phyloP scores from a whole-genome alignment of 2,797 vertebrate species.

The Taenioides sp. region DNA sequence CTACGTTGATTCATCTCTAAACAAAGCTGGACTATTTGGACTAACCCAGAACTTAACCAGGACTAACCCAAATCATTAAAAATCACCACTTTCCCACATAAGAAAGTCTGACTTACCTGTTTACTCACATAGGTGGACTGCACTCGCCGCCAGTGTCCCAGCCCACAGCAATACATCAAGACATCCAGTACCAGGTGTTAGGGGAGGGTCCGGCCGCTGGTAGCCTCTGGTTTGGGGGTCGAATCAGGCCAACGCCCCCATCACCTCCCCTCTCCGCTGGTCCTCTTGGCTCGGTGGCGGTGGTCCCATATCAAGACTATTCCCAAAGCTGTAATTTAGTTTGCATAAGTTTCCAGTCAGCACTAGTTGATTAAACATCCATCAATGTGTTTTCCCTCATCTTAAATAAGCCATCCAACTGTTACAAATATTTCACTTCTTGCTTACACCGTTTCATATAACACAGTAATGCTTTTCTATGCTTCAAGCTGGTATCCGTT shows the following conservation, averaged over 20 bases:
- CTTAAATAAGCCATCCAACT: slow-evolving; percentile 43
- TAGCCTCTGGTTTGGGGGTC: slow-evolving; percentile 50
- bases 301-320: slow-evolving; percentile 1
- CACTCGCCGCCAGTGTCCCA: slow-evolving; percentile 93
- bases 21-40: background rate
- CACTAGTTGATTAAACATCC: slow-evolving; percentile 39
- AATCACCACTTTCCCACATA: background rate
- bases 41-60: background rate
- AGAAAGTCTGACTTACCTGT: slow-evolving; percentile 22
- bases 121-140: slow-evolving; percentile 92
- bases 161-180: slow-evolving; percentile 99
- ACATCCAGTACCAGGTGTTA: slow-evolving; percentile 78
- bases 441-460: slow-evolving; percentile 48
- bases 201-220: slow-evolving; percentile 61
- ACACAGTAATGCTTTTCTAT: slow-evolving; percentile 34
- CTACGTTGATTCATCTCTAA: background rate
- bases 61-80: background rate
- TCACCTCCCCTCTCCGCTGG: slow-evolving; percentile 47
- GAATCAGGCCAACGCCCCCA: slow-evolving; percentile 56
- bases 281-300: slow-evolving; percentile 2
- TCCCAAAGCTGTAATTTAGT: slow-evolving; percentile 7
- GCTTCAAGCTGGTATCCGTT: slow-evolving; percentile 28
- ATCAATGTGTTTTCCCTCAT: slow-evolving; percentile 17
- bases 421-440: slow-evolving; percentile 53
- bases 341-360: slow-evolving; percentile 13